Conservation (phyloP, 2,797 vertebrate species). For the Hippoglossus hippoglossus region DNA sequence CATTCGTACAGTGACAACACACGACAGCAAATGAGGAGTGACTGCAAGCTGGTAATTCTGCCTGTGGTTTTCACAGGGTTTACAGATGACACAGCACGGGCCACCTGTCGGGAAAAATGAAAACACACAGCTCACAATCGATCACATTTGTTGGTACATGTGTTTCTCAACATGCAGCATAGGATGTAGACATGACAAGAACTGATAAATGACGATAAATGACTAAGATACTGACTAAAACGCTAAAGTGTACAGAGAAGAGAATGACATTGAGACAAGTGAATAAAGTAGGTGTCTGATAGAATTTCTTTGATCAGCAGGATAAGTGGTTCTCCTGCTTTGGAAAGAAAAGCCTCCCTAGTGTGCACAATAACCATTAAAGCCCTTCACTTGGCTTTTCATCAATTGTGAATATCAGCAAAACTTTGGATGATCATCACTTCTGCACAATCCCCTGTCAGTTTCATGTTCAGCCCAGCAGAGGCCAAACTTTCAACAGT, state of each 20-base stretch:
- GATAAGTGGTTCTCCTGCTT: background rate
- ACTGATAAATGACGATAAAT: background rate
- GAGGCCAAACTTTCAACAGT: conserved; percentile 9
- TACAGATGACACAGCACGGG: conserved; percentile 17
- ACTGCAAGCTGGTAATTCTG: conserved; percentile 7
- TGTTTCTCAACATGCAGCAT: background rate
- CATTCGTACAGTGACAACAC: conserved; percentile 1
- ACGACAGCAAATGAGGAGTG: conserved; percentile 12
- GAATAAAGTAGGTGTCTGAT: background rate
- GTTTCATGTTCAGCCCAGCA: too few species aligned
- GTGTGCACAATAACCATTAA: conserved; percentile 16
- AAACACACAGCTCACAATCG: background rate
- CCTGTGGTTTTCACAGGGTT: conserved; percentile 16
- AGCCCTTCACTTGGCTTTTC: conserved; percentile 16
- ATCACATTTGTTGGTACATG: background rate
- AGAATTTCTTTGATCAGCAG: background rate
- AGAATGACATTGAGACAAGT: background rate
- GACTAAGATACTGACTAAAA: background rate
- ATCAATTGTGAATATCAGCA: conserved; percentile 8
- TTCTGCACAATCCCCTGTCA: background rate
- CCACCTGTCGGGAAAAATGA: background rate
- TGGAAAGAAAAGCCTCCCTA: too few species aligned
- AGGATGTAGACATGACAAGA: background rate
- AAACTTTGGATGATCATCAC: conserved; percentile 5
- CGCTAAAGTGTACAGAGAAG: too few species aligned